Percentiles rank a stretch among this genome's conserved stretches.
Evolutionary conservation across 1,140 invertebrate genomes (phyloP).

Genomic region (Papilio aristodemus): DNA sequence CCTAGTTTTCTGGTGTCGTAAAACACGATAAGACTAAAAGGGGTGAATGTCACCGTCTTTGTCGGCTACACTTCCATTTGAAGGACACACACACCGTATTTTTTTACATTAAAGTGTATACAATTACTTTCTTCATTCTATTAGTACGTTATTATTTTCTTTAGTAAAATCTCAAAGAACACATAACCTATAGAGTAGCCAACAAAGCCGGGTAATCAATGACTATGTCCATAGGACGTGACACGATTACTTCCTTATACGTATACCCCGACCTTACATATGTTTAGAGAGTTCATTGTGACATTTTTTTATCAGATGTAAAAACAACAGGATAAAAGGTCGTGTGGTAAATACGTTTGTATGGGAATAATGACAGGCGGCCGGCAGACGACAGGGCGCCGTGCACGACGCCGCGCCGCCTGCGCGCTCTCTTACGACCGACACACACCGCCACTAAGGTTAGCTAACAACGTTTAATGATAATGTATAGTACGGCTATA

Average conservation of each 20-base stretch:
- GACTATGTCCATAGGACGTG: not conserved
- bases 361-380: slow-evolving; percentile 69
- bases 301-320: slow-evolving; percentile 28
- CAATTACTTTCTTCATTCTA: not conserved
- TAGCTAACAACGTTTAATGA: slow-evolving; percentile 34
- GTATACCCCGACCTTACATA: slow-evolving; percentile 10
- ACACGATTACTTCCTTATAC: slow-evolving; percentile 2
- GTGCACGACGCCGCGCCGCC: slow-evolving; percentile 64
- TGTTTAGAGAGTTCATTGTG: slow-evolving; percentile 23
- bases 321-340: slow-evolving; percentile 51
- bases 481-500: not conserved
- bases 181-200: not conserved
- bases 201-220: not conserved
- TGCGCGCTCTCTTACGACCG: slow-evolving; percentile 51
- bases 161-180: not conserved
- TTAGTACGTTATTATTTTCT: not conserved
- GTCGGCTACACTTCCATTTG: no score
- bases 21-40: no score
- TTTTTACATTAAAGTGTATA: no score
- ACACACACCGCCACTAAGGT: slow-evolving; percentile 50
- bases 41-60: no score
- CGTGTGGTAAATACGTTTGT: slow-evolving; percentile 56
- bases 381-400: slow-evolving; percentile 73
- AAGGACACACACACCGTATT: no score
- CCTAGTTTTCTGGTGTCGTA: no score